phyloP scores from a whole-genome alignment of 2,113 vertebrate species.

The Phasianus colchicus region DNA sequence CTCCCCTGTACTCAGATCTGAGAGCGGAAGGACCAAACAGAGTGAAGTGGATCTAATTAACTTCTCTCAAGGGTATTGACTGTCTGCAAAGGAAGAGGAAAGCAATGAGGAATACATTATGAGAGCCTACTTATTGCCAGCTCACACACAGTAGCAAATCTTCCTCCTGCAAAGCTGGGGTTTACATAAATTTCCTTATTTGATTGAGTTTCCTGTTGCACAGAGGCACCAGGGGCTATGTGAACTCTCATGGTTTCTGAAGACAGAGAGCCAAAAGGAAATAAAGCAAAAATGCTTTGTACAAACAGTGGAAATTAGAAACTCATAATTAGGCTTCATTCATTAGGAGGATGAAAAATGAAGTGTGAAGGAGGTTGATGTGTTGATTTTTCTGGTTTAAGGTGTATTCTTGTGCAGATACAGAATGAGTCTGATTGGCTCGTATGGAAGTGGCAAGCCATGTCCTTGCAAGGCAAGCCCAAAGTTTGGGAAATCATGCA shows the following conservation, averaged over 20 bases:
- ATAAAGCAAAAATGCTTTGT: conserved; percentile 6
- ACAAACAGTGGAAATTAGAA: conserved; percentile 48
- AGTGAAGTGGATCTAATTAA: conserved; percentile 72
- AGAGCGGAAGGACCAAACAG: conserved; percentile 47
- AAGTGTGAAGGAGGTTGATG: not conserved
- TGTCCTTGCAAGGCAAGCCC: not conserved
- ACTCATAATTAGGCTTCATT: conserved; percentile 14
- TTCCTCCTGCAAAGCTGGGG: conserved; percentile 22
- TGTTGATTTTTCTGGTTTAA: not conserved
- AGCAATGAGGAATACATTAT: conserved; percentile 60
- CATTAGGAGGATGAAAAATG: not conserved
- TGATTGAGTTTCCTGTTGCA: conserved; percentile 48
- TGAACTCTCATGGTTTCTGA: not conserved
- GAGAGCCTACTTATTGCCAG: conserved; percentile 17
- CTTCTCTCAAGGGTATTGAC: conserved; percentile 70
- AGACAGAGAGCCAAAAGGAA: conserved; percentile 24
- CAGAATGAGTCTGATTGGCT: not conserved
- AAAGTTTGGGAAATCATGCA: not conserved
- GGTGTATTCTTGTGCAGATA: not conserved
- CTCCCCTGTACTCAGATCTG: conserved; percentile 29
- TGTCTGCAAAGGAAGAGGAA: conserved; percentile 59
- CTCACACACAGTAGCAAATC: not conserved
- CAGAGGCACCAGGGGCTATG: not conserved
- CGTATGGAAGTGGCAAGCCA: not conserved
- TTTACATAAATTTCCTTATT: conserved; percentile 46